Evolutionary conservation across 2,797 vertebrate genomes (phyloP).

Genomic region (Triplophysa yarkandensis): DNA sequence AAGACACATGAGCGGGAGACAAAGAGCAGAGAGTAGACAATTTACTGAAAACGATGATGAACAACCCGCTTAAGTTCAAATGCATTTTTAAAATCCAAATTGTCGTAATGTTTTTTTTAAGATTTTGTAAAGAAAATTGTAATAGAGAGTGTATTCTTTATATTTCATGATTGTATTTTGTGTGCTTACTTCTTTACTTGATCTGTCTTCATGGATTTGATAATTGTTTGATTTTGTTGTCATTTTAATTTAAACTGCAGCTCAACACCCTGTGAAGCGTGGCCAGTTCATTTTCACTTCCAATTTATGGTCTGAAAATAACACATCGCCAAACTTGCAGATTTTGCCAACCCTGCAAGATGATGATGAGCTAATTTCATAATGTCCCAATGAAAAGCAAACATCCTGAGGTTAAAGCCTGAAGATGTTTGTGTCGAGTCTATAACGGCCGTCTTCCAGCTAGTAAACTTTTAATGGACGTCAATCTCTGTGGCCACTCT

Average conservation of each 20-base stretch:
- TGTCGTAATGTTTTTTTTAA: too few species aligned
- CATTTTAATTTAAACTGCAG: background rate
- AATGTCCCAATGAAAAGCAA: background rate
- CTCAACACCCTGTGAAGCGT: background rate
- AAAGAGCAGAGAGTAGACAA: too few species aligned
- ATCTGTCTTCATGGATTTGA: background rate
- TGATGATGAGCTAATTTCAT: background rate
- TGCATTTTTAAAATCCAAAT: too few species aligned
- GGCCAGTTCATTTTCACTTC: background rate
- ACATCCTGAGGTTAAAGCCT: background rate
- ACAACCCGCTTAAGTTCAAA: too few species aligned
- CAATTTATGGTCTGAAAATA: background rate
- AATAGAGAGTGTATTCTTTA: too few species aligned
- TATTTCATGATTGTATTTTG: too few species aligned
- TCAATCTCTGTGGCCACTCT: background rate
- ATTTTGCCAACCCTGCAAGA: background rate
- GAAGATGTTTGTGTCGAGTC: background rate
- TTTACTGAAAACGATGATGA: too few species aligned
- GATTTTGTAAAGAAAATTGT: too few species aligned
- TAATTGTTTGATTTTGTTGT: background rate
- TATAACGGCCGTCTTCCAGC: background rate
- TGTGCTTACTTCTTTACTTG: too few species aligned
- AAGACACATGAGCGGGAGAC: too few species aligned
- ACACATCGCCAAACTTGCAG: background rate
- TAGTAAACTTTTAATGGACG: background rate